Conservation (phyloP, 2,888 invertebrate genomes). For the Drosophila meridiana region DNA sequence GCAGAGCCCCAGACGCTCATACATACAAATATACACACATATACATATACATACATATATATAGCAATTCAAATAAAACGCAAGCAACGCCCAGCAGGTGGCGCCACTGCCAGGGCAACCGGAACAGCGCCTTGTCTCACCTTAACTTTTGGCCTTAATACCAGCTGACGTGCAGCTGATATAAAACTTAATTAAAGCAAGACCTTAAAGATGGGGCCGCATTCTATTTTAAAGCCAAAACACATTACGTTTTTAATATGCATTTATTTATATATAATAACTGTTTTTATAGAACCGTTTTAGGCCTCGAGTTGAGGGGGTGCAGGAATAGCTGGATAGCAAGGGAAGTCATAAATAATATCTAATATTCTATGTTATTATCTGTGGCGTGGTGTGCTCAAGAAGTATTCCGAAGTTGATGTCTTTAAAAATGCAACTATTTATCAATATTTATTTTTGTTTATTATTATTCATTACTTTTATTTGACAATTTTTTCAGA, state of each 20-base stretch:
- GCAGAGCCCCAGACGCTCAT: conserved; percentile 36
- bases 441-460: too few relatives aligned
- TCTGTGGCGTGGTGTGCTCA: too few relatives aligned
- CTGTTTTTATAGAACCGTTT: background rate
- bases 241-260: background rate
- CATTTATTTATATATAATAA: background rate
- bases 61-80: conserved; percentile 64
- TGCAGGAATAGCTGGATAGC: background rate
- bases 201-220: conserved; percentile 8
- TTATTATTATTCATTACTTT: too few relatives aligned
- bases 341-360: background rate
- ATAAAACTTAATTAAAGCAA: conserved; percentile 61
- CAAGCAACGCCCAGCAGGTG: conserved; percentile 66
- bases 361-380: too few relatives aligned
- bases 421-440: too few relatives aligned
- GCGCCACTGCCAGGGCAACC: conserved; percentile 30
- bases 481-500: too few relatives aligned
- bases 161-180: conserved; percentile 63
- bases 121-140: conserved; percentile 39
- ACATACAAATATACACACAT: conserved; percentile 9
- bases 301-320: background rate
- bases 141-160: conserved; percentile 59
- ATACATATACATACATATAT: background rate
- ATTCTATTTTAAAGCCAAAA: conserved; percentile 22
- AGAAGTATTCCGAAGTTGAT: too few relatives aligned